phyloP scores from a whole-genome alignment of 2,113 vertebrate species.

The Pachypanchax playfairii region DNA sequence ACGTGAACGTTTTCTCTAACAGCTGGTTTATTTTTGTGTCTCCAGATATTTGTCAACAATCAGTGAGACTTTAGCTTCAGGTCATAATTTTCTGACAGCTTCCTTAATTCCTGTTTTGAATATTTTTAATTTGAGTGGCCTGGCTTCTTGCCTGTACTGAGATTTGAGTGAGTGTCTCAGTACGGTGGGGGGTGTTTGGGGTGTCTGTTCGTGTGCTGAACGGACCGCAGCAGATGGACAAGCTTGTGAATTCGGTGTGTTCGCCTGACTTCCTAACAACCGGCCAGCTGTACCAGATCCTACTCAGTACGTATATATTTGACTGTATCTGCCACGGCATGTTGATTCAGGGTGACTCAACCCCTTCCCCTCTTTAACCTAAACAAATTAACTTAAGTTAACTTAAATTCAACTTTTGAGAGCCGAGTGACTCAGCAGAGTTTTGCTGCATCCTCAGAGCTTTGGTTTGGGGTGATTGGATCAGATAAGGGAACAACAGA shows the following conservation, averaged over 20 bases:
- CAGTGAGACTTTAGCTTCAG: too few species aligned
- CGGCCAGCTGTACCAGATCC: conserved; percentile 23
- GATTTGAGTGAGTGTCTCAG: conserved; percentile 13
- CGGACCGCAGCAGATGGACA: conserved; percentile 24
- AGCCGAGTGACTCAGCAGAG: conserved; percentile 29
- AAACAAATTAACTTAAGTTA: neutral
- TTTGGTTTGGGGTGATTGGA: conserved; percentile 3
- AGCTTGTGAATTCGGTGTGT: conserved; percentile 30
- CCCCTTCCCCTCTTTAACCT: neutral
- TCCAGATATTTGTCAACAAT: too few species aligned
- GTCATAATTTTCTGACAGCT: too few species aligned
- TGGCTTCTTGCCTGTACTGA: conserved; percentile 26
- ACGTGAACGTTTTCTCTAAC: too few species aligned
- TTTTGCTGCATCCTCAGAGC: neutral
- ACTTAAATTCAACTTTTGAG: conserved; percentile 12
- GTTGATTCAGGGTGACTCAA: conserved; percentile 57
- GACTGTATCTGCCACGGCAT: conserved; percentile 46
- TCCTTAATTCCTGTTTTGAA: conserved; percentile 40
- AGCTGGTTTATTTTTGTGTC: too few species aligned
- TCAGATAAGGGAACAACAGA: too few species aligned
- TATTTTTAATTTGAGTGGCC: conserved; percentile 8
- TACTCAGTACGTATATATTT: conserved; percentile 42
- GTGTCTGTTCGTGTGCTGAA: conserved; percentile 16
- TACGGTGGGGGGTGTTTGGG: conserved; percentile 3
- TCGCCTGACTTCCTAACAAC: conserved; percentile 34